phyloP scores from a whole-genome alignment of 2,113 vertebrate genomes.

The Sterrhoptilus dennistouni region DNA sequence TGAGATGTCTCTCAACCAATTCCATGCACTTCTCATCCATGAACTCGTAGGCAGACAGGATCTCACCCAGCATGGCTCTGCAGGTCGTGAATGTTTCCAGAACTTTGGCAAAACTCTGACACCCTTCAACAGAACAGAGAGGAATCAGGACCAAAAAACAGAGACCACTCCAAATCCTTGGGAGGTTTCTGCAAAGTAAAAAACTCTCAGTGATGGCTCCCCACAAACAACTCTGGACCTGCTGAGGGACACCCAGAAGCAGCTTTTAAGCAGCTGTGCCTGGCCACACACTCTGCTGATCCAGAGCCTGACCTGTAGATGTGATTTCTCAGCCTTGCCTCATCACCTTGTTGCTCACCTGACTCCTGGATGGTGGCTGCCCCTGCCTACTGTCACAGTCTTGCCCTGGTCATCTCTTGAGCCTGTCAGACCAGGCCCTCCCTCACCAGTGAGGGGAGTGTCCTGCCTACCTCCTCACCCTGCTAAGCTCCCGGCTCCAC shows the following conservation, averaged over 20 bases:
- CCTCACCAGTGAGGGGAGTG: background rate
- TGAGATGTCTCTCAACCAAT: slow-evolving; percentile 83
- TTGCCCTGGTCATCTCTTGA: background rate
- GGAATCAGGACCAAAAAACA: background rate
- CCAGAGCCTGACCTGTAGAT: background rate
- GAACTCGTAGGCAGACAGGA: slow-evolving; percentile 94
- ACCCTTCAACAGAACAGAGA: slow-evolving; percentile 74
- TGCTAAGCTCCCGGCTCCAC: background rate
- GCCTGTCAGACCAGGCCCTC: background rate
- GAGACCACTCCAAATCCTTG: rapidly evolving
- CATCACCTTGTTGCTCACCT: background rate
- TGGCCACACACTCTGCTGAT: background rate
- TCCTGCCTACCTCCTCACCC: background rate
- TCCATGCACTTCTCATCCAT: slow-evolving; percentile 89
- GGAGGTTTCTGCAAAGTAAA: background rate
- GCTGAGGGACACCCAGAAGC: background rate
- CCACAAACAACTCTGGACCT: background rate
- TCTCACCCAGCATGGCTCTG: slow-evolving; percentile 89
- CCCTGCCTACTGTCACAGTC: background rate
- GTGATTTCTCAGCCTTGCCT: background rate
- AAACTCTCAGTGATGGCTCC: background rate
- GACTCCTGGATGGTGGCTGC: background rate
- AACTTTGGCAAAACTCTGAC: slow-evolving; percentile 83
- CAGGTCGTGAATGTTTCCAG: slow-evolving; percentile 85
- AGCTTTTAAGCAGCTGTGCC: background rate